Conservation (phyloP, 64 coral and sea anemone species). For the Porites lutea region DNA sequence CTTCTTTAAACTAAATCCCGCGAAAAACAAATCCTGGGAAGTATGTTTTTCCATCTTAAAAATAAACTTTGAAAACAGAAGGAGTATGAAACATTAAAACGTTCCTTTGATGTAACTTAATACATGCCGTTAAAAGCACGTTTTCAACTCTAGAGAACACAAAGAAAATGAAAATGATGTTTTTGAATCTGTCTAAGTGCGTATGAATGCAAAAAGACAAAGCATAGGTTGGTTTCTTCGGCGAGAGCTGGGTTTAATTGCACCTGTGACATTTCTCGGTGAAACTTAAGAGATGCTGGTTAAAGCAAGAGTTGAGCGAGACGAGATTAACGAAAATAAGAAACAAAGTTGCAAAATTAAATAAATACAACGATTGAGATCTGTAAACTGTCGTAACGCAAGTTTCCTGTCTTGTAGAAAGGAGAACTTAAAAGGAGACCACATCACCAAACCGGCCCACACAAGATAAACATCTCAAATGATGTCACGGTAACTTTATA, state of each 20-base stretch:
- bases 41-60: conserved; percentile 40
- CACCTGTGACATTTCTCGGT: conserved; percentile 9
- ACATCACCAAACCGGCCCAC: conserved; percentile 14
- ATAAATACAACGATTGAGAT: neutral
- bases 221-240: neutral
- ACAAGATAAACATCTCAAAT: conserved; percentile 44
- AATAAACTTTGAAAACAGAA: conserved; percentile 18
- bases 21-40: conserved; percentile 15
- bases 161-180: conserved; percentile 44
- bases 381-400: neutral
- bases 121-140: conserved; percentile 46
- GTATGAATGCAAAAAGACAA: conserved; percentile 30
- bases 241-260: neutral
- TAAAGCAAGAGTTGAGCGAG: neutral
- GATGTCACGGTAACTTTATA: conserved; percentile 49
- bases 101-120: conserved; percentile 53
- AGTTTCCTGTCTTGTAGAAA: conserved; percentile 13
- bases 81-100: conserved; percentile 8
- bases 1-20: conserved; percentile 41
- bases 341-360: neutral
- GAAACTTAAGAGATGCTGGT: neutral
- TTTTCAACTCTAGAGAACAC: conserved; percentile 45
- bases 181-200: conserved; percentile 18
- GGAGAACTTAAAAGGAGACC: neutral
- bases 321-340: neutral